phyloP scores from a whole-genome alignment of 2,888 invertebrate species.

The Synergus itoensis region DNA sequence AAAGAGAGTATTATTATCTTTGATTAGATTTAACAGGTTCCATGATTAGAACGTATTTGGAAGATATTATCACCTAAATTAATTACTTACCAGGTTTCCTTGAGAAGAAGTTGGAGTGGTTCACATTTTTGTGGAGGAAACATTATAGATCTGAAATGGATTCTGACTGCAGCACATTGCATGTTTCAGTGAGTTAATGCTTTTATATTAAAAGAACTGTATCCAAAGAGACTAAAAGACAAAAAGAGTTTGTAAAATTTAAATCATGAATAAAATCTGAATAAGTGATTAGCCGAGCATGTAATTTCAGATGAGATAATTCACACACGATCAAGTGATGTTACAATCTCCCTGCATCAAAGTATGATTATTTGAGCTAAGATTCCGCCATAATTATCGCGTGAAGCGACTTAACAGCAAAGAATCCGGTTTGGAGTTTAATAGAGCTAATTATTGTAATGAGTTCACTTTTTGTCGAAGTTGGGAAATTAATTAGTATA shows the following conservation, averaged over 20 bases:
- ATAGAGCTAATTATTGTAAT: not conserved
- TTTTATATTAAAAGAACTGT: not conserved
- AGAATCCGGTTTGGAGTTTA: not conserved
- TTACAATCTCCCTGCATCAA: not conserved
- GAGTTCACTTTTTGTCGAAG: not conserved
- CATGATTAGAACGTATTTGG: not conserved
- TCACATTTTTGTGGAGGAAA: constrained; percentile 29
- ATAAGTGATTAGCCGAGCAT: not conserved
- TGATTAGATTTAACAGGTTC: no score
- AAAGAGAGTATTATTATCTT: no score
- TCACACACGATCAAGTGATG: no score
- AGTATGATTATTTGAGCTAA: not conserved
- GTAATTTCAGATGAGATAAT: not conserved
- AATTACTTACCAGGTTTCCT: constrained; percentile 3
- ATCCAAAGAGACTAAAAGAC: not conserved
- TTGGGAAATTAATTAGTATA: not conserved
- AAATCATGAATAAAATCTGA: not conserved
- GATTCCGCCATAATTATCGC: not conserved
- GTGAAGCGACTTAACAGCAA: not conserved
- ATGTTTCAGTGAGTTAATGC: not conserved
- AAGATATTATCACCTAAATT: not conserved
- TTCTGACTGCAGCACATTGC: constrained; percentile 33
- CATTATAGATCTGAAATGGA: not conserved
- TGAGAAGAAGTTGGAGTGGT: not conserved
- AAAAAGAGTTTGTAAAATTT: not conserved